phyloP scores from a whole-genome alignment of 1,140 invertebrate species.

The Sarcophaga peregrina region DNA sequence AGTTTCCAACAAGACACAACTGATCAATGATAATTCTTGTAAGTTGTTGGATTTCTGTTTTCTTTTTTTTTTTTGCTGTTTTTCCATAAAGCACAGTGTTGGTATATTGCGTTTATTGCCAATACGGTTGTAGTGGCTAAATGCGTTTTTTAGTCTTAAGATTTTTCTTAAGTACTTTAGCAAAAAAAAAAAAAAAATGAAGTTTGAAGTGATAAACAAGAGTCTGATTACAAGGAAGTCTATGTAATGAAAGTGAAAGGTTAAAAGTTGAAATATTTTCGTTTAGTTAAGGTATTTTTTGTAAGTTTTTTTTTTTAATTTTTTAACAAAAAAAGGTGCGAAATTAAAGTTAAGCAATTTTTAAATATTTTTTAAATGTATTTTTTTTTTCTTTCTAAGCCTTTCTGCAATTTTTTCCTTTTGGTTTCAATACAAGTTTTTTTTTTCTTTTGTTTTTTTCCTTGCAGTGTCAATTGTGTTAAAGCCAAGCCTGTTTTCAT shows the following conservation, averaged over 20 bases:
- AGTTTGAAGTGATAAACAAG: conserved; percentile 6
- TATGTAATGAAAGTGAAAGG: conserved; percentile 19
- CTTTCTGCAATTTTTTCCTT: background rate
- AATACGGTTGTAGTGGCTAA: conserved; percentile 24
- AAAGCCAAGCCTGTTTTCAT: conserved; percentile 11
- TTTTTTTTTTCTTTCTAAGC: background rate
- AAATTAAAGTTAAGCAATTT: conserved; percentile 30
- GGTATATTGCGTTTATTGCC: conserved; percentile 36
- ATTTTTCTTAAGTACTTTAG: conserved; percentile 10
- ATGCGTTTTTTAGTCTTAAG: conserved; percentile 25
- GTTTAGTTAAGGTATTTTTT: no score
- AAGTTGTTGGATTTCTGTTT: background rate
- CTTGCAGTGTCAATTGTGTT: conserved; percentile 9
- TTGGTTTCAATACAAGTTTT: background rate
- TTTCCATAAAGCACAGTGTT: no score
- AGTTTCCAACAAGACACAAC: conserved; percentile 5
- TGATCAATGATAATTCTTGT: conserved; percentile 29
- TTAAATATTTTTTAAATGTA: background rate
- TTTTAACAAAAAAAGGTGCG: background rate
- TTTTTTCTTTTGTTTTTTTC: background rate
- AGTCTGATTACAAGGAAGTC: conserved; percentile 20
- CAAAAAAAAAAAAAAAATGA: background rate
- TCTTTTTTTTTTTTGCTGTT: no score
- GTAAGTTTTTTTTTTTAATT: background rate
- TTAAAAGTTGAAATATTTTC: conserved; percentile 16